These are phyloP conservation scores for Danaus plexippus DNA, from an alignment of 1,140 invertebrate species.

Conservation along the genomic window DNA sequence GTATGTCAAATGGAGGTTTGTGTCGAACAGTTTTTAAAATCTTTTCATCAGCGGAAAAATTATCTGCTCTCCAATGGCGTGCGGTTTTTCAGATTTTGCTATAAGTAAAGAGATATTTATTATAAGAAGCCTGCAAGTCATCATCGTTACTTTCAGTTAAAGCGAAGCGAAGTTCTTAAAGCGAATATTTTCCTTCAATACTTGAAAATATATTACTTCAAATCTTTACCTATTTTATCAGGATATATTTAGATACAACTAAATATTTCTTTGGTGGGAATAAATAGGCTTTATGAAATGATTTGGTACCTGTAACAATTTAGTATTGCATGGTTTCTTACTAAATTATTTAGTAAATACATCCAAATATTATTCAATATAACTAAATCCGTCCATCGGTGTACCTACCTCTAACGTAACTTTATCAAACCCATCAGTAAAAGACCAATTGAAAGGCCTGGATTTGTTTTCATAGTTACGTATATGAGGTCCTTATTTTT, in stretches of 20 bases:
- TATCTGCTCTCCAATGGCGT: conserved; percentile 48
- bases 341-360: no score
- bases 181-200: conserved; percentile 17
- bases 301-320: no score
- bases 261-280: no score
- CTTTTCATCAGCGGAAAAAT: conserved; percentile 42
- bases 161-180: conserved; percentile 18
- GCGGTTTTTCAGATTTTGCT: conserved; percentile 47
- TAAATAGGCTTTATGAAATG: no score
- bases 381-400: no score
- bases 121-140: conserved; percentile 50
- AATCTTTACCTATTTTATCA: conserved; percentile 22
- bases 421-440: no score
- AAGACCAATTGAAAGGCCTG: no score
- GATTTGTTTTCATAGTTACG: no score
- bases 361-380: no score
- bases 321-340: no score
- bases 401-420: no score
- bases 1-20: conserved; percentile 40
- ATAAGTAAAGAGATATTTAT: conserved; percentile 55
- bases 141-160: conserved; percentile 43
- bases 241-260: conserved; percentile 4
- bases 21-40: conserved; percentile 41
- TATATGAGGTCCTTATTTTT: no score
- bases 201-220: conserved; percentile 9